Evolutionary conservation across 1,140 invertebrate genomes (phyloP).

Genomic region (Trissolcus basalis): DNA sequence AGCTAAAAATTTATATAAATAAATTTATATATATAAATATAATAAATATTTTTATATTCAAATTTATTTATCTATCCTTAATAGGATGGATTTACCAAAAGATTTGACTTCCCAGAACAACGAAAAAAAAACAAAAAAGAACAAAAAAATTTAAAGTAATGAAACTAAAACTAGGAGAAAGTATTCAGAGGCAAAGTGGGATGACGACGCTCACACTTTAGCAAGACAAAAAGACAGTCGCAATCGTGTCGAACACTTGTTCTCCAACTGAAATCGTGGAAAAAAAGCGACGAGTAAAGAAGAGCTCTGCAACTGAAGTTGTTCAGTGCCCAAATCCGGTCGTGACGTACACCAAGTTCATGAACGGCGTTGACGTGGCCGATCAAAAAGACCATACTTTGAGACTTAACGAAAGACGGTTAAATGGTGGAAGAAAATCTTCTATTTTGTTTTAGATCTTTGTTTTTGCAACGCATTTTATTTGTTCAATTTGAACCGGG

Average conservation of each 20-base stretch:
- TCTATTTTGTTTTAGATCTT: constrained; percentile 18
- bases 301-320: background rate
- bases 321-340: constrained; percentile 8
- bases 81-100: too few species aligned
- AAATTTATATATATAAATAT: too few species aligned
- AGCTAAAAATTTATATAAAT: too few species aligned
- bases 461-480: constrained; percentile 13
- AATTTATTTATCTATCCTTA: too few species aligned
- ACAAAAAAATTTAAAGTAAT: background rate
- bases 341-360: constrained; percentile 7
- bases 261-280: background rate
- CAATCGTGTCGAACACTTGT: constrained; percentile 10
- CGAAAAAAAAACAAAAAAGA: background rate
- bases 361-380: constrained; percentile 15
- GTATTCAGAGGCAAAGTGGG: background rate
- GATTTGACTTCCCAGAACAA: too few species aligned
- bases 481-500: background rate
- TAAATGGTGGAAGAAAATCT: constrained; percentile 23
- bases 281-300: background rate
- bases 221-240: constrained; percentile 14
- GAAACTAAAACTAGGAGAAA: background rate
- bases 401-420: background rate
- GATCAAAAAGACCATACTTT: constrained; percentile 17
- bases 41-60: too few species aligned
- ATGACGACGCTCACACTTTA: constrained; percentile 3